A percentile compares a stretch with the other conserved stretches of the same genome.
These are phyloP conservation scores for Thaleichthys pacificus DNA, from an alignment of 2,797 vertebrate genomes.

Conservation along the genomic window DNA sequence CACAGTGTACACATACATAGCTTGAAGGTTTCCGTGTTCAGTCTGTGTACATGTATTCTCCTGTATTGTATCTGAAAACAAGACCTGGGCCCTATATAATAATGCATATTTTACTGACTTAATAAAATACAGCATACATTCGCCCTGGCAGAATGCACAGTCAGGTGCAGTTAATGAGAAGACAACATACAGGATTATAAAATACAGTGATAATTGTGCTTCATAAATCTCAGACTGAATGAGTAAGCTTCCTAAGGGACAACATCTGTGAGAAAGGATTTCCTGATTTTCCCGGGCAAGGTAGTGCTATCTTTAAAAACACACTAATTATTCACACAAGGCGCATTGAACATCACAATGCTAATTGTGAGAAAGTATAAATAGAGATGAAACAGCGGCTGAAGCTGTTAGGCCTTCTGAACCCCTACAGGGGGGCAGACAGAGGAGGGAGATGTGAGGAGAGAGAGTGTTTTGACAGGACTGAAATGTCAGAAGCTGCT, in stretches of 20 bases:
- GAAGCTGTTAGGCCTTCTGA: background rate
- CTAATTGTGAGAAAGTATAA: constrained; percentile 1
- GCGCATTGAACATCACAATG: background rate
- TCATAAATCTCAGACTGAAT: background rate
- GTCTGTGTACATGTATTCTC: background rate
- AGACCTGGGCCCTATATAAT: background rate
- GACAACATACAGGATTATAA: background rate
- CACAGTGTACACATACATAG: background rate
- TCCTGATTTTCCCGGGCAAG: background rate
- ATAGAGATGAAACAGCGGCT: background rate
- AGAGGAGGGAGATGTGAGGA: background rate
- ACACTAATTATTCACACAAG: background rate
- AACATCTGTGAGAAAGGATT: background rate
- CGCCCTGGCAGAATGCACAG: background rate
- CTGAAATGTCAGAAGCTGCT: constrained; percentile 8
- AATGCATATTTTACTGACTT: background rate
- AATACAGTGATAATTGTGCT: background rate
- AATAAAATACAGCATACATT: background rate
- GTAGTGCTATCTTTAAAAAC: background rate
- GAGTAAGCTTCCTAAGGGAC: background rate
- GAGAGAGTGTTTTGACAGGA: background rate
- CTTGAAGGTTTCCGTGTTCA: background rate
- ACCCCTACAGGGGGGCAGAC: background rate
- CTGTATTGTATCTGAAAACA: background rate
- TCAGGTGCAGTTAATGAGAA: background rate